Conservation (phyloP, 2,113 vertebrate genomes). For the Seriola quinqueradiata region DNA sequence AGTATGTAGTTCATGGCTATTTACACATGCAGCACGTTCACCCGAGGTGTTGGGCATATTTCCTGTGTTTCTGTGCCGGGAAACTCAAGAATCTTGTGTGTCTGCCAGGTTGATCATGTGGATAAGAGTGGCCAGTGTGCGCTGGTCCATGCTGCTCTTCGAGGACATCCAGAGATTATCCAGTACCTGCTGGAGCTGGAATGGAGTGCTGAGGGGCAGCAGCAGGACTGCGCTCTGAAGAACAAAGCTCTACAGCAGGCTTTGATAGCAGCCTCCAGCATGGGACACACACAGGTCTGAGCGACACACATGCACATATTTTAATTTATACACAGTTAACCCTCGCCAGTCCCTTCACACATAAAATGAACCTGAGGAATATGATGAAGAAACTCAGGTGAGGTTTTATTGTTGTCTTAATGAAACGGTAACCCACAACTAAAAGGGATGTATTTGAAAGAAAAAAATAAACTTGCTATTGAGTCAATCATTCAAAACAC, state of each 20-base stretch:
- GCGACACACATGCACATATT: slow-evolving; percentile 29
- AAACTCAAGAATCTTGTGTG: slow-evolving; percentile 24
- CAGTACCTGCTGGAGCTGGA: slow-evolving; percentile 88
- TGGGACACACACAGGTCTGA: slow-evolving; percentile 94
- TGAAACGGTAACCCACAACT: neutral
- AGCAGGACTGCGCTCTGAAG: slow-evolving; percentile 86
- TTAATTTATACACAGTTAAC: neutral
- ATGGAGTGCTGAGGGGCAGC: slow-evolving; percentile 85
- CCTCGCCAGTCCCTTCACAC: neutral
- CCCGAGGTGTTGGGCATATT: neutral
- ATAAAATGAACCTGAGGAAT: neutral
- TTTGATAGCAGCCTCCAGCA: slow-evolving; percentile 93
- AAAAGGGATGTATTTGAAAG: neutral
- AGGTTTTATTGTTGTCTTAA: neutral
- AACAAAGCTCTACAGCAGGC: slow-evolving; percentile 93
- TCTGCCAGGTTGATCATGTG: slow-evolving; percentile 88
- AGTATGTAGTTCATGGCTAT: neutral
- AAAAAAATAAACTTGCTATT: neutral
- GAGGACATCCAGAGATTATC: slow-evolving; percentile 92
- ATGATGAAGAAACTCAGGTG: neutral
- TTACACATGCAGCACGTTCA: slow-evolving; percentile 6
- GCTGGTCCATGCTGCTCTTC: slow-evolving; percentile 92
- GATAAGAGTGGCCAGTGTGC: slow-evolving; percentile 98
- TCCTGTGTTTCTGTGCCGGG: neutral
- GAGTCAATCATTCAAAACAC: neutral